phyloP scores from a whole-genome alignment of 2,113 vertebrate species.

The Tichodroma muraria region DNA sequence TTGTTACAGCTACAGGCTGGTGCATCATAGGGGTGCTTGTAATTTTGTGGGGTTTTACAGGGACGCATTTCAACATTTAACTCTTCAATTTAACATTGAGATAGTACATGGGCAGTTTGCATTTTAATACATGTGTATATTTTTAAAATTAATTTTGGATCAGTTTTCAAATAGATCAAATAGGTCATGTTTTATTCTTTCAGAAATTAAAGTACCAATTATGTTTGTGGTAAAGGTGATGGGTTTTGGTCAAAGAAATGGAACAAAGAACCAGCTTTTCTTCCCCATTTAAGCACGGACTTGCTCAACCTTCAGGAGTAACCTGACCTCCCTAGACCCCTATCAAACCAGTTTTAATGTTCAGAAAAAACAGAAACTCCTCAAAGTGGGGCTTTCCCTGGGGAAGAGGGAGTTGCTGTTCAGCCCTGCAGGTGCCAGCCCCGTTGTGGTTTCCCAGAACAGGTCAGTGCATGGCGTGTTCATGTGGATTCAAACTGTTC shows the following conservation, averaged over 20 bases:
- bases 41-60: neutral
- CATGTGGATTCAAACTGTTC: neutral
- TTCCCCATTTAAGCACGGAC: neutral
- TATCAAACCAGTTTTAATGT: neutral
- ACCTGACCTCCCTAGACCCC: neutral
- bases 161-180: neutral
- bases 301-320: neutral
- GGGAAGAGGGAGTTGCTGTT: neutral
- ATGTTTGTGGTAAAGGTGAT: rapidly evolving
- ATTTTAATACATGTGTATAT: neutral
- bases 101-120: neutral
- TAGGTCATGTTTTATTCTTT: neutral
- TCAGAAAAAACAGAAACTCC: neutral
- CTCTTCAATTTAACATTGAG: neutral
- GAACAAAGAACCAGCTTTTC: neutral
- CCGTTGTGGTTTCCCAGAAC: neutral
- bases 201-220: neutral
- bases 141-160: neutral
- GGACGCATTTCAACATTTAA: neutral
- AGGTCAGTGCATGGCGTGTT: neutral
- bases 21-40: neutral
- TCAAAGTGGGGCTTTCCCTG: neutral
- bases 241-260: neutral
- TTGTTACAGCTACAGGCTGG: neutral
- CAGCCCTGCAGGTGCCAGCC: neutral